Evolutionary conservation across 1,140 invertebrate genomes (phyloP).

Genomic region (Onthophagus taurus): DNA sequence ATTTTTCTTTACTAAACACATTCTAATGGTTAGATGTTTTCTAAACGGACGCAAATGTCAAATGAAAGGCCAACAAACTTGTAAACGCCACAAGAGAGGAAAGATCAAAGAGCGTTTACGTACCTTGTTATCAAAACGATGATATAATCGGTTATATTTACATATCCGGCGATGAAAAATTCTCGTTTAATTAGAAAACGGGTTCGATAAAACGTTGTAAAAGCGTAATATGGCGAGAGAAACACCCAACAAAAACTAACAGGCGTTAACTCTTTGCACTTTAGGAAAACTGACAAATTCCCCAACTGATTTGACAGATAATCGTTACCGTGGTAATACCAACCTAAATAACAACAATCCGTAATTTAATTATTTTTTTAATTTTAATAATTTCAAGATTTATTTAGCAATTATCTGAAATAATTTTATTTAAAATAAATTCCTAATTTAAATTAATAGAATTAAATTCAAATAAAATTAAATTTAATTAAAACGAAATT

Average conservation of each 20-base stretch:
- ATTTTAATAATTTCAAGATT: too few species aligned
- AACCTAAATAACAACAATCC: not conserved
- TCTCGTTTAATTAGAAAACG: too few species aligned
- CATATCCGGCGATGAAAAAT: too few species aligned
- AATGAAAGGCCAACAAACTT: slow-evolving; percentile 13
- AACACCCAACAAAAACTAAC: slow-evolving; percentile 7
- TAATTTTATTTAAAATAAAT: too few species aligned
- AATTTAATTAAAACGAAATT: too few species aligned
- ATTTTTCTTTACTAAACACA: not conserved
- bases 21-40: not conserved
- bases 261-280: not conserved
- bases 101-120: not conserved
- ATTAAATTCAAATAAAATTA: too few species aligned
- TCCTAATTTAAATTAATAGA: too few species aligned
- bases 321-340: slow-evolving; percentile 3
- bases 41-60: slow-evolving; percentile 7
- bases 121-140: slow-evolving; percentile 8
- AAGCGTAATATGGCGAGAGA: slow-evolving; percentile 12
- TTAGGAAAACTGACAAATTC: not conserved
- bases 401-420: too few species aligned
- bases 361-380: not conserved
- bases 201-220: too few species aligned
- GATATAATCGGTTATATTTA: slow-evolving; percentile 5
- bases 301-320: slow-evolving; percentile 6
- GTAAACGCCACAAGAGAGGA: not conserved